These are phyloP conservation scores for Tuberolachnus salignus DNA, from an alignment of 2,888 invertebrate species.

Conservation along the genomic window DNA sequence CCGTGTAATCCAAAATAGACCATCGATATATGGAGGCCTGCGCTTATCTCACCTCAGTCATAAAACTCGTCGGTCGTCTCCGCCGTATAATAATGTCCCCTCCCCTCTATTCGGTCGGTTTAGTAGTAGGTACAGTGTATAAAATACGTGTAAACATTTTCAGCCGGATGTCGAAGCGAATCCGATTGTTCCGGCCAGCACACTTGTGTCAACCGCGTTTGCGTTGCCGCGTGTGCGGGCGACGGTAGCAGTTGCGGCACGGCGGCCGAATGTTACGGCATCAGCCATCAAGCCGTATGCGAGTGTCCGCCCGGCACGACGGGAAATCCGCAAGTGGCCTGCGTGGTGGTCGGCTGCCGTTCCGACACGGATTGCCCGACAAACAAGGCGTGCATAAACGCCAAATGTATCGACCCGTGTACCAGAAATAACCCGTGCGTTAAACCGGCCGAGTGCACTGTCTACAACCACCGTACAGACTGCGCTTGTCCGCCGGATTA, in stretches of 20 bases:
- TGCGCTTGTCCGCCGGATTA: constrained; percentile 83
- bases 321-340: constrained; percentile 80
- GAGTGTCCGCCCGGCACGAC: constrained; percentile 74
- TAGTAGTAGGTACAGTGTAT: not conserved
- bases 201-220: constrained; percentile 74
- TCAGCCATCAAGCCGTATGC: constrained; percentile 78
- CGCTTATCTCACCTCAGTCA: too few relatives aligned
- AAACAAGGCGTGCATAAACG: constrained; percentile 79
- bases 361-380: constrained; percentile 79
- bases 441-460: constrained; percentile 77
- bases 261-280: constrained; percentile 78
- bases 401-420: constrained; percentile 83
- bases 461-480: constrained; percentile 75
- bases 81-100: too few relatives aligned
- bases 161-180: constrained; percentile 71
- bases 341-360: constrained; percentile 79
- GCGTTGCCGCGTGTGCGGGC: constrained; percentile 75
- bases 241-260: constrained; percentile 74
- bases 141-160: not conserved
- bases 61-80: too few relatives aligned
- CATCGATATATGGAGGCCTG: too few relatives aligned
- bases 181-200: constrained; percentile 76
- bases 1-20: too few relatives aligned
- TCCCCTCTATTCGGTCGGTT: too few relatives aligned
- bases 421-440: constrained; percentile 78